Conservation (phyloP, 1,140 invertebrate species). For the Leguminivora glycinivorella region DNA sequence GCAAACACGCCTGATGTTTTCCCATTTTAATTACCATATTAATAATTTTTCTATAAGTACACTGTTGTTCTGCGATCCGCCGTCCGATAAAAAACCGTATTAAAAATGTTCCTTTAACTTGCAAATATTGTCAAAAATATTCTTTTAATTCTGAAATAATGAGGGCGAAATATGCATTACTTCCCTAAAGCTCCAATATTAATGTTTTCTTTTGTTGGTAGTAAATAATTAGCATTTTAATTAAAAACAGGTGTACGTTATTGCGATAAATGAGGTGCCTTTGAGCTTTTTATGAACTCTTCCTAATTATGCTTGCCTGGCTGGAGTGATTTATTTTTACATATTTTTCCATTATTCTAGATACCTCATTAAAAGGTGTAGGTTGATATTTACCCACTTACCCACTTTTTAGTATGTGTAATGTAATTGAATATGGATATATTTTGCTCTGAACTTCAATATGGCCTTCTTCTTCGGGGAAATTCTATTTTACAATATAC, state of each 20-base stretch:
- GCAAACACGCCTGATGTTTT: too few species aligned
- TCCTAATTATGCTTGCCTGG: neutral
- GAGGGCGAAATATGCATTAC: slow-evolving; percentile 25
- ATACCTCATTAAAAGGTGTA: too few species aligned
- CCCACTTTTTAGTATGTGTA: too few species aligned
- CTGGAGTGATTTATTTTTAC: neutral
- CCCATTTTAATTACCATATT: slow-evolving; percentile 3
- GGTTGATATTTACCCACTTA: too few species aligned
- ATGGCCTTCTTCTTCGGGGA: too few species aligned
- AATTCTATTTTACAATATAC: too few species aligned
- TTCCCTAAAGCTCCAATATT: slow-evolving; percentile 2
- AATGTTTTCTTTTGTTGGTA: slow-evolving; percentile 23
- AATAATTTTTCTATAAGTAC: neutral
- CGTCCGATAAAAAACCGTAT: slow-evolving; percentile 2
- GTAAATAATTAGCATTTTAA: slow-evolving; percentile 23
- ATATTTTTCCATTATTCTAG: neutral
- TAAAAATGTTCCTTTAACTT: slow-evolving; percentile 22
- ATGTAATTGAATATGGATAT: too few species aligned
- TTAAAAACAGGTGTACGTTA: slow-evolving; percentile 15
- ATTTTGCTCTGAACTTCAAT: too few species aligned
- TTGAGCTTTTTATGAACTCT: neutral
- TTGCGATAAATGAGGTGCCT: neutral
- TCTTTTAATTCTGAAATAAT: slow-evolving; percentile 21
- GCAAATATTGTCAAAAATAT: slow-evolving; percentile 22
- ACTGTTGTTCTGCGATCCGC: neutral